Conservation (phyloP, 2,113 vertebrate genomes). For the Centropus unirufus region DNA sequence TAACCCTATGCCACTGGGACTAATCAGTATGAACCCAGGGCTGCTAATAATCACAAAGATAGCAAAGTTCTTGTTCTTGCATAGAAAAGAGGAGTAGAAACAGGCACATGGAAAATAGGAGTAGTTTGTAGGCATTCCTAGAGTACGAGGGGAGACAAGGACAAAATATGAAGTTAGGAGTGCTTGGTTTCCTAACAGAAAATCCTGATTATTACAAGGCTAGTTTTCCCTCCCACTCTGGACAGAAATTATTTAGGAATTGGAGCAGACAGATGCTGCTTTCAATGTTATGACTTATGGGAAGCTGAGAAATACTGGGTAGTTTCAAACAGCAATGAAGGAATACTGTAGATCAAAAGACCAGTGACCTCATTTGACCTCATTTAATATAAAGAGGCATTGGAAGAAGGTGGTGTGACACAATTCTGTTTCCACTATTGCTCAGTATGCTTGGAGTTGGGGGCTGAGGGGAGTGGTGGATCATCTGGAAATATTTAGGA, state of each 20-base stretch:
- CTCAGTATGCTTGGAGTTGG: background rate
- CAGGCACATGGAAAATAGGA: background rate
- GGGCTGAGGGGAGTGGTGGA: background rate
- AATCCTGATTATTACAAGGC: conserved; percentile 4
- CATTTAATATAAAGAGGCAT: background rate
- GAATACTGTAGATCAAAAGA: conserved; percentile 53
- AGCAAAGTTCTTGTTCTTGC: conserved; percentile 32
- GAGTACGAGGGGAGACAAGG: background rate
- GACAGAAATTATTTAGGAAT: conserved; percentile 42
- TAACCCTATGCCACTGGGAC: conserved; percentile 74
- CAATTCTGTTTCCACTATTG: background rate
- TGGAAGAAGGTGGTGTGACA: background rate
- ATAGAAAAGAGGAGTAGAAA: background rate
- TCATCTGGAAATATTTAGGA: background rate
- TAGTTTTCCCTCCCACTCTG: background rate
- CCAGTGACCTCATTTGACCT: background rate
- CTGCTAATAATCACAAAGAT: conserved; percentile 65
- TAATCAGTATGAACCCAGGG: conserved; percentile 70
- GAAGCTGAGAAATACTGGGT: conserved; percentile 13
- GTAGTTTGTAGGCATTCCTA: background rate
- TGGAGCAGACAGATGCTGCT: conserved; percentile 11
- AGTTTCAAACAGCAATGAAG: conserved; percentile 50
- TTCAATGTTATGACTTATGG: conserved; percentile 37
- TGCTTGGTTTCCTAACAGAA: background rate
- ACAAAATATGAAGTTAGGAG: background rate